Conservation (phyloP, 2,888 invertebrate species). For the Drosophila stalkeri region DNA sequence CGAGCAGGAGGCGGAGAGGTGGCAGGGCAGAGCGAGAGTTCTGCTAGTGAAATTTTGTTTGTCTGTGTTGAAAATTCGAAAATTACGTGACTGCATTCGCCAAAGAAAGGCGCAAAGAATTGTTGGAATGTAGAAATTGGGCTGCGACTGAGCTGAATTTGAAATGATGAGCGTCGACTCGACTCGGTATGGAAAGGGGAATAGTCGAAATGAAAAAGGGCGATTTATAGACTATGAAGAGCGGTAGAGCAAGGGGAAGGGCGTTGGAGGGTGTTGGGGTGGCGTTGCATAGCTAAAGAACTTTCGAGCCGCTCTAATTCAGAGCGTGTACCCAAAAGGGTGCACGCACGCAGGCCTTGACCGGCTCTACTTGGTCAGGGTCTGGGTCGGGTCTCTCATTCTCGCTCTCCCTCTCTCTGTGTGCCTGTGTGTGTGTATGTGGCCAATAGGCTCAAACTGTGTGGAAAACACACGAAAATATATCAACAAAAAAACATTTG, state of each 20-base stretch:
- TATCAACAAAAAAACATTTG: conserved; percentile 68
- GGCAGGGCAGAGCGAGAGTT: not conserved
- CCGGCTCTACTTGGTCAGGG: conserved; percentile 34
- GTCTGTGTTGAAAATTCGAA: conserved; percentile 76
- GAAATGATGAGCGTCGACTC: conserved; percentile 60
- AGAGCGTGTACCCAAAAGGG: conserved; percentile 56
- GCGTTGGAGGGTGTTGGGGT: no score
- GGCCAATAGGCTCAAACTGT: conserved; percentile 44
- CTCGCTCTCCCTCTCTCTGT: not conserved
- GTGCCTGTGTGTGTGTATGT: conserved; percentile 1
- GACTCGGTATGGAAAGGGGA: no score
- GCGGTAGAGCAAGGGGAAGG: no score
- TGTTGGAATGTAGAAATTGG: conserved; percentile 77
- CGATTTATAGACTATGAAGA: not conserved
- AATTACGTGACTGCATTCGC: conserved; percentile 79
- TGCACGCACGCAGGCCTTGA: conserved; percentile 57
- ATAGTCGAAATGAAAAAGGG: conserved; percentile 1
- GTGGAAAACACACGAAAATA: conserved; percentile 48
- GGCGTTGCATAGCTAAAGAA: conserved; percentile 1
- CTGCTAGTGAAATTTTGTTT: conserved; percentile 59
- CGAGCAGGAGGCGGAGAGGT: not conserved
- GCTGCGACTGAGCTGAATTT: conserved; percentile 77
- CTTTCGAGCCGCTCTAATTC: conserved; percentile 53
- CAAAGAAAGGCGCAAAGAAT: conserved; percentile 74
- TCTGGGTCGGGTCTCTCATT: not conserved